Base-by-base conservation (phyloP, 2,888 invertebrate genomes). In the Serripes groenlandicus region DNA sequence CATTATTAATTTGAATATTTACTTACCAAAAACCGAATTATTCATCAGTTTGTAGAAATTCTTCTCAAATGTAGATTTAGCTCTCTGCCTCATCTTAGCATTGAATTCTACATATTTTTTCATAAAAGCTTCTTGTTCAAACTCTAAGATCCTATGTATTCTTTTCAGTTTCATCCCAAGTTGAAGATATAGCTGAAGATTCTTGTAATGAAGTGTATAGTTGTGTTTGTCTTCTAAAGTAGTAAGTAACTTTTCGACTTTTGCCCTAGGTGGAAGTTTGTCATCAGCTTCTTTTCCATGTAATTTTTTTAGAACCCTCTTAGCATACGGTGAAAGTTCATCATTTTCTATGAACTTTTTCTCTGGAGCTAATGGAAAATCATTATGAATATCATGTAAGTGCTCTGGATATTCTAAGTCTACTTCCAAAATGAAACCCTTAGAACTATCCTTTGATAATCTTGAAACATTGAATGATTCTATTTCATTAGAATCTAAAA, bases 331-430 rank as follows among this genome's bases (percentile, higher is more conserved):
- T 56, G 84, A 84, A 32, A 84, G 37, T 23, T 81, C 60, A n/a
- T 80, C 75, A 69, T 72, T 62, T 35, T 56, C 26, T 28, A 78
- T 73, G 37, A 30, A 74, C 32, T 82, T 69, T 66, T 84, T 78
- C 82, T 90, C 87, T 75, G 92, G 90, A 66, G 89, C 89, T 18
- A 92, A 79, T 21, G 93, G 93, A 80, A 91, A 91, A 83, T 92
- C 91, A 86, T 91, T 90, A 70, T 92, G 95, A 21, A 62, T 69
- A 56, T 93, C 91, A 81, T 95, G 95, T 58, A 94, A 77, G 18
- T 91, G 69, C 26, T 89, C 30, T 4, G 95, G 94, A 89, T 95
- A 95, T 64, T 93, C 90, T 32, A 95, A 78, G 81, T 95, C 95
- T 4, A 95, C 94, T 83, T 95, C 94, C 3, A 95, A 87, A 54